phyloP scores from a whole-genome alignment of 2,888 invertebrate species.

The Nemurella pictetii region DNA sequence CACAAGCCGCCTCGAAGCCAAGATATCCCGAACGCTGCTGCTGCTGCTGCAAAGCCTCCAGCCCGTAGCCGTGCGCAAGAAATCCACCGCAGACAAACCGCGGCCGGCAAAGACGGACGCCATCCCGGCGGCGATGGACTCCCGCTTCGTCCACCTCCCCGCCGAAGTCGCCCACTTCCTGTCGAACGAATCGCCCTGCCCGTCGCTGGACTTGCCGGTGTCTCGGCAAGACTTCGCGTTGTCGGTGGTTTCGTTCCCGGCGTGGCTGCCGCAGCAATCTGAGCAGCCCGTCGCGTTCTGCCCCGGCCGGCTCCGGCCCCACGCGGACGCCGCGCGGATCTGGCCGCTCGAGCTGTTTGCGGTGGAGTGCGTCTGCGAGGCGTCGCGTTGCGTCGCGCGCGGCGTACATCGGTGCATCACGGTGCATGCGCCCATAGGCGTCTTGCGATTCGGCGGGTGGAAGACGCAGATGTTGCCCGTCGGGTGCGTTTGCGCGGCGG shows the following conservation, averaged over 20 bases:
- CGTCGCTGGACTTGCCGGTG: neutral
- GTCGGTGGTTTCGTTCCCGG: neutral
- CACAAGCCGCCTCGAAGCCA: no score
- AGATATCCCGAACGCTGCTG: no score
- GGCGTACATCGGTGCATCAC: conserved; percentile 33
- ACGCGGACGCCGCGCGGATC: conserved; percentile 13
- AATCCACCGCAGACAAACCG: neutral
- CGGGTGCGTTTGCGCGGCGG: conserved; percentile 29
- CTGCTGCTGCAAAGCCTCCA: no score
- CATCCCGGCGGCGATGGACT: neutral
- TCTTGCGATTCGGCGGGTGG: conserved; percentile 10
- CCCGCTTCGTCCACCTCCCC: neutral
- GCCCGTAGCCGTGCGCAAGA: neutral
- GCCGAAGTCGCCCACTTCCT: neutral
- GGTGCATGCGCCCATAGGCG: neutral
- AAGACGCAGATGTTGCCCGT: conserved; percentile 13
- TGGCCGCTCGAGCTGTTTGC: conserved; percentile 30
- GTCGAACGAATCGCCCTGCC: neutral
- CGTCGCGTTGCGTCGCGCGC: conserved; percentile 15
- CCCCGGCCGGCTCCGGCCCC: conserved; percentile 8
- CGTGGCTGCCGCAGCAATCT: neutral
- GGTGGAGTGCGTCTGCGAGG: conserved; percentile 34
- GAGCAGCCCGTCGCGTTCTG: conserved; percentile 3
- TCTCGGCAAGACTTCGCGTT: neutral
- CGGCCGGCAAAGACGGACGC: neutral